Evolutionary conservation across 2,888 invertebrate species (phyloP).

Genomic region (Polymixis flavicincta): DNA sequence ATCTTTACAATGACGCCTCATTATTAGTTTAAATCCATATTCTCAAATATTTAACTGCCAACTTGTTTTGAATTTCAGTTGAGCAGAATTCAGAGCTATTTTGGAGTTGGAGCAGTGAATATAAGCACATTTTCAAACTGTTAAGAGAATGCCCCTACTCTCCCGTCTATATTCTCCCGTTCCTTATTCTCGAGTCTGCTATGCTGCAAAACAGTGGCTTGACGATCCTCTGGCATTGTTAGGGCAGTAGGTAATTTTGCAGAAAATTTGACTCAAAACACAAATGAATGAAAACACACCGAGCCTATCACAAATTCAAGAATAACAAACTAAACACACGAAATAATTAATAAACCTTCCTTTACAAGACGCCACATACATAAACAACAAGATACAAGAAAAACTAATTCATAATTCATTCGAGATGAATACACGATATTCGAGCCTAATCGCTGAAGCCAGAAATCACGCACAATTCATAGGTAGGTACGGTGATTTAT

Average conservation of each 20-base stretch:
- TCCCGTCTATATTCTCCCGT: too few species aligned
- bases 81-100: background rate
- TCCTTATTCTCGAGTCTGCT: background rate
- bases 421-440: conserved; percentile 62
- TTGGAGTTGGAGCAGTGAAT: background rate
- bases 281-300: background rate
- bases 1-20: conserved; percentile 50
- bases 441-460: conserved; percentile 65
- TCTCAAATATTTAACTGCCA: conserved; percentile 21
- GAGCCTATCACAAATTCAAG: conserved; percentile 4
- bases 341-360: conserved; percentile 40
- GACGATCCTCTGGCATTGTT: background rate
- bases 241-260: background rate
- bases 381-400: conserved; percentile 42
- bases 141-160: background rate
- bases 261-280: background rate
- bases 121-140: background rate
- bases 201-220: background rate
- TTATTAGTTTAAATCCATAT: conserved; percentile 52
- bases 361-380: conserved; percentile 17
- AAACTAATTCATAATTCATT: conserved; percentile 63
- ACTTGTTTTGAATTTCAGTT: conserved; percentile 19
- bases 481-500: conserved; percentile 78
- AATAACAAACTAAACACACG: conserved; percentile 11
- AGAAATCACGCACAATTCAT: conserved; percentile 77